Percentiles rank a stretch among this genome's conserved stretches.
Conservation (phyloP, 1,140 invertebrate genomes). For the Cotesia glomerata region DNA sequence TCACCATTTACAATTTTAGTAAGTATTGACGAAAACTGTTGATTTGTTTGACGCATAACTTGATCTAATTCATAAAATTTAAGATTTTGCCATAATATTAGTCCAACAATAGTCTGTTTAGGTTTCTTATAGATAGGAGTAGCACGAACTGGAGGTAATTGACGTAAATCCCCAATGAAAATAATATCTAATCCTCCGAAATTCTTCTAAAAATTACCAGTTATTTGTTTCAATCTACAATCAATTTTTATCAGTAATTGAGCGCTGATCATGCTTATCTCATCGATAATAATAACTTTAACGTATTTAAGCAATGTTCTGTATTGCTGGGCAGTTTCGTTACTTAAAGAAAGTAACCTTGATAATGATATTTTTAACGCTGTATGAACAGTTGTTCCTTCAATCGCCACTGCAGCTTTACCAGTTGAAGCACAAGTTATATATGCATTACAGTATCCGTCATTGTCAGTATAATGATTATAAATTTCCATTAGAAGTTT, state of each 20-base stretch:
- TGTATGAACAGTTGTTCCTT: too few species aligned
- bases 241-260: constrained; percentile 42
- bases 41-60: constrained; percentile 45
- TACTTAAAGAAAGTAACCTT: constrained; percentile 26
- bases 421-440: too few species aligned
- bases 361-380: constrained; percentile 26
- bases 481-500: too few species aligned
- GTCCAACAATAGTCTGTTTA: constrained; percentile 37
- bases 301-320: constrained; percentile 36
- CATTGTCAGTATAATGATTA: too few species aligned
- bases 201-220: constrained; percentile 33
- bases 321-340: constrained; percentile 35
- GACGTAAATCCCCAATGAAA: constrained; percentile 36
- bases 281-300: constrained; percentile 52
- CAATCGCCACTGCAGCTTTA: too few species aligned
- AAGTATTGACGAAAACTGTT: constrained; percentile 42
- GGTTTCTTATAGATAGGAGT: constrained; percentile 42
- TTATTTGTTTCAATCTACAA: constrained; percentile 47
- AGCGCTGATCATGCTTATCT: constrained; percentile 49
- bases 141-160: constrained; percentile 31
- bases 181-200: constrained; percentile 41
- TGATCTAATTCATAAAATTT: constrained; percentile 43
- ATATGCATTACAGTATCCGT: too few species aligned
- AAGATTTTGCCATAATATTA: constrained; percentile 40
- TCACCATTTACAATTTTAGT: constrained; percentile 43